phyloP scores from a whole-genome alignment of 2,888 invertebrate species.

The Nymphalis urticae region DNA sequence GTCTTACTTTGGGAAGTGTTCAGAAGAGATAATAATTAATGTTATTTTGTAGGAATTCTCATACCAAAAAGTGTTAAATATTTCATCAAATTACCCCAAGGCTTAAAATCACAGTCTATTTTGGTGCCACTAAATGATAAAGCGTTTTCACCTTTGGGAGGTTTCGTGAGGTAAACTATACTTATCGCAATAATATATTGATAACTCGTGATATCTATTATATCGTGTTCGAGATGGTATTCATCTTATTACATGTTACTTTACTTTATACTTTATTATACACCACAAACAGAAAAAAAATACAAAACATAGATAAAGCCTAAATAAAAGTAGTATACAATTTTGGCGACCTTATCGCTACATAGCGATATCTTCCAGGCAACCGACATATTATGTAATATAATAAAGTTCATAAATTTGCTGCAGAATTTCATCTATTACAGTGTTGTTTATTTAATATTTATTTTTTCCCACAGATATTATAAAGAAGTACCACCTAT shows the following conservation, averaged over 20 bases:
- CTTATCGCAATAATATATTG: background rate
- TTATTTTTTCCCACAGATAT: slow-evolving; percentile 56
- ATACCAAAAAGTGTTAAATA: slow-evolving; percentile 74
- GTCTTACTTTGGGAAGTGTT: background rate
- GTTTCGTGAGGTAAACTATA: slow-evolving; percentile 64
- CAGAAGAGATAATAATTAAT: no score
- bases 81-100: slow-evolving; percentile 67
- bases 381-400: background rate
- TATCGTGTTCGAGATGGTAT: background rate
- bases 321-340: no score
- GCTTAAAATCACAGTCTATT: slow-evolving; percentile 50
- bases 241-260: background rate
- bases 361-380: no score
- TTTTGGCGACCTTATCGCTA: no score
- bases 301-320: no score
- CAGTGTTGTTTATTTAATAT: slow-evolving; percentile 2
- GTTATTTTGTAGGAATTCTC: slow-evolving; percentile 53
- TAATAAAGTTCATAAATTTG: background rate
- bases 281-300: no score
- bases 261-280: no score
- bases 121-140: slow-evolving; percentile 67
- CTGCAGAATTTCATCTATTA: background rate
- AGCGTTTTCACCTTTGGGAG: slow-evolving; percentile 69
- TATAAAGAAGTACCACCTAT: slow-evolving; percentile 77
- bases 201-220: background rate